Evolutionary conservation across 2,113 vertebrate genomes (phyloP), one percentile per base, ranked within the genome.

Genomic region (Actenoides lindsayi): DNA sequence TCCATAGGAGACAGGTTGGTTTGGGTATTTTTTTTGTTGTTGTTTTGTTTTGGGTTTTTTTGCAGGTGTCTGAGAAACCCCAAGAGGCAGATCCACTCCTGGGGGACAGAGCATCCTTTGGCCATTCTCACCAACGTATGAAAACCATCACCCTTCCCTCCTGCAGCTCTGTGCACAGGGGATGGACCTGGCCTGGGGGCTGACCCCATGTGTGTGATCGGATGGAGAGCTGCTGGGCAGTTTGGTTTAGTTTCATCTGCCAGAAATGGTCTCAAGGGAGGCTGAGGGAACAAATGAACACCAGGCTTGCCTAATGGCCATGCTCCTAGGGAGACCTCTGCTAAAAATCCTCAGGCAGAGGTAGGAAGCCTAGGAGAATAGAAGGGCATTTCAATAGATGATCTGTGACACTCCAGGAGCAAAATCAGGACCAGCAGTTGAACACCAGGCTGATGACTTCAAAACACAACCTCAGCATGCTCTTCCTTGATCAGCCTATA

Each of bases 141-240:
- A 44, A 75, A 88, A 63, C 17, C 0, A 1, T 50, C 51, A 13
- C 71, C 14, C 16, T 16, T 70, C 2, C 1, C n/a, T 90, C 56
- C 20, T 82, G 84, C 60, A 67, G 50, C 74, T 92, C 69, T 82
- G 30, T 64, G 42, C 16, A 5, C 4, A 0, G 0, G 31, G 33
- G 5, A 1, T 54, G 33, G 27, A 28, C 5, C 11, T 63, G 46
- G 35, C 20, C 71, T 37, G 8, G 7, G 21, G 7, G 9, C 27
- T 89, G 19, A 14, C 62, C 37, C 24, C 1, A 0, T 2, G 0
- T 35, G 7, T 0, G 0, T 42, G 44, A 27, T 65, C 23, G 64
- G 37, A 56, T 2, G 1, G 57, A 83, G 60, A 64, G 25, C 15
- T 57, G 23, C 23, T n/a, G 53, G 16, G n/a, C 30, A 6, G 4